Conservation (phyloP, 2,797 vertebrate species). For the Borostomias antarcticus region DNA sequence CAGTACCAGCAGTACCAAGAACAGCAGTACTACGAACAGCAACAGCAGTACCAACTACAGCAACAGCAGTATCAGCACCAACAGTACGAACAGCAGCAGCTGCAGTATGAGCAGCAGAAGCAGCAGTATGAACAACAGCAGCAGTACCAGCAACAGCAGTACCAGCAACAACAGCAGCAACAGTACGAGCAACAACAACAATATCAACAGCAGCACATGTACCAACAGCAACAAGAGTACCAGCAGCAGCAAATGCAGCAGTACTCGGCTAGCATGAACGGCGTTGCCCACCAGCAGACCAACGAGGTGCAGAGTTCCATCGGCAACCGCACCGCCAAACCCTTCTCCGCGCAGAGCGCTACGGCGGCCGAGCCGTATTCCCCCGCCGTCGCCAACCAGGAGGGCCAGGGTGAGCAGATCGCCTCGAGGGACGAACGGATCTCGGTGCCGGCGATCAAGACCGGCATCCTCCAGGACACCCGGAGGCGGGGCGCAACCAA, state of each 20-base stretch:
- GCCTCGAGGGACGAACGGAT: conserved; percentile 96
- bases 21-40: conserved; percentile 70
- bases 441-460: conserved; percentile 90
- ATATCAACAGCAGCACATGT: conserved; percentile 49
- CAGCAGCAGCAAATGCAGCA: conserved; percentile 73
- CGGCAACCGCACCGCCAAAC: conserved; percentile 86
- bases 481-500: conserved; percentile 81
- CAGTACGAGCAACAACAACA: conserved; percentile 53
- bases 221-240: conserved; percentile 51
- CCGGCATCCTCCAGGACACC: conserved; percentile 88
- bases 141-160: conserved; percentile 62
- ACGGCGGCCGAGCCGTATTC: conserved; percentile 77
- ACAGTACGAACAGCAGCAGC: conserved; percentile 49
- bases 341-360: conserved; percentile 82
- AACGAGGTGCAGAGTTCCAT: conserved; percentile 74
- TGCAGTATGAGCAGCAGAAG: conserved; percentile 62
- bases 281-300: conserved; percentile 75
- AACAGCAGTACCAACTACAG: conserved; percentile 66
- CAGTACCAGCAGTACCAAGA: conserved; percentile 60
- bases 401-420: conserved; percentile 87
- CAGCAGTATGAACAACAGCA: conserved; percentile 60
- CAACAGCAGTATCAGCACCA: conserved; percentile 29
- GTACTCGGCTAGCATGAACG: conserved; percentile 81
- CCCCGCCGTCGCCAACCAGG: conserved; percentile 75
- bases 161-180: conserved; percentile 62